Evolutionary conservation across 2,797 vertebrate genomes (phyloP), one percentile per base, ranked within the genome.

Genomic region (Acanthornis magna): DNA sequence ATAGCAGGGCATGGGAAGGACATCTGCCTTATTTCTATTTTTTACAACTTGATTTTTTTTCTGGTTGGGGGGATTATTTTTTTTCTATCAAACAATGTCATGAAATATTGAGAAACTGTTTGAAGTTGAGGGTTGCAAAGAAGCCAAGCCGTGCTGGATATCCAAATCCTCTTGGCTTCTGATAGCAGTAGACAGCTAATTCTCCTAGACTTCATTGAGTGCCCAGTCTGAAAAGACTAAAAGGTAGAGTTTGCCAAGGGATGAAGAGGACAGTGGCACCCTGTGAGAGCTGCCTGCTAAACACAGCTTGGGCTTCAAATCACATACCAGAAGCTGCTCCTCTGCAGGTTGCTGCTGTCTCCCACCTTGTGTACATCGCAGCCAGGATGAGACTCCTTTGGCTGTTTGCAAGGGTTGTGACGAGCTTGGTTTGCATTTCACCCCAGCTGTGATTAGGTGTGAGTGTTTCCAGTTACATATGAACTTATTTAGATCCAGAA

Each of bases 91-190:
- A 92, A 63, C 68, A 91, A 78, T 61, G 63, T 45, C 34, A 61
- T 63, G 36, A 60, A 91, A 68, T 90, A 93, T 29, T 75, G 70
- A 84, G 88, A 57, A 88, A 89, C 51, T 67, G 71, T 91, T 75
- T 88, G 92, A 95, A 94, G 80, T 1, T 61, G 68, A 87, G 72
- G 43, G 79, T 30, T 89, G 53, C 8, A 15, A 81, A 94, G 54
- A 29, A 96, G 65, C 62, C 66, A 83, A 40, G 77, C 68, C 63
- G 61, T 10, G 66, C 60, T 78, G 51, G 29, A 27, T 91, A 91
- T 87, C 80, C 92, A 94, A 83, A 93, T 79, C 79, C 78, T 81
- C 83, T 91, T 93, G 92, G 77, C 85, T 92, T 74, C 50, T 77
- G 65, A 38, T 23, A 50, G 74, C n/a, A 61, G 38, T 40, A 79